Evolutionary conservation across 1,140 invertebrate genomes (phyloP).

Genomic region (Elymnias hypermnestra): DNA sequence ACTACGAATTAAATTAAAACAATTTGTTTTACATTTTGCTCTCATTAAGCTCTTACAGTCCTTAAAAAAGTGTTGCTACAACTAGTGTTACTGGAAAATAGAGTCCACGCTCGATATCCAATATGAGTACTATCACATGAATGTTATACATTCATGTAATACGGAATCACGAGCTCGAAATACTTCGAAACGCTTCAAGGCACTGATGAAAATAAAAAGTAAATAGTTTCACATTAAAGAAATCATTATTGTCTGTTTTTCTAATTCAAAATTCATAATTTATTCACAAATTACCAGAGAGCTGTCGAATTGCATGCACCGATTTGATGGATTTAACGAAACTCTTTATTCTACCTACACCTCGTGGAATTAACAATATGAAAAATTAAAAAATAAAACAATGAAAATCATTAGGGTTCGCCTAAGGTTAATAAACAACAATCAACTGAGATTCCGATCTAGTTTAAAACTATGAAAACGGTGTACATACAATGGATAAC

Average conservation of each 20-base stretch:
- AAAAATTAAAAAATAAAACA: not conserved
- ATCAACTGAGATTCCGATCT: constrained; percentile 14
- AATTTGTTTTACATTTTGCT: constrained; percentile 23
- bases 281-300: too few relatives aligned
- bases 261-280: too few relatives aligned
- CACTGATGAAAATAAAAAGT: too few relatives aligned
- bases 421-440: not conserved
- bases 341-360: too few relatives aligned
- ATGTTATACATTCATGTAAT: constrained; percentile 34
- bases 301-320: too few relatives aligned
- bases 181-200: constrained; percentile 39
- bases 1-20: constrained; percentile 33
- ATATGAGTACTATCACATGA: constrained; percentile 21
- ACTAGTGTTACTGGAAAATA: constrained; percentile 24
- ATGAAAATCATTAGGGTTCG: not conserved
- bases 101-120: constrained; percentile 18
- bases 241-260: constrained; percentile 2
- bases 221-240: not conserved
- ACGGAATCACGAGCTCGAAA: constrained; percentile 26
- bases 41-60: constrained; percentile 26
- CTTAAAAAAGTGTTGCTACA: constrained; percentile 13
- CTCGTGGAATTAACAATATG: too few relatives aligned
- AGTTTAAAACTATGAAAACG: constrained; percentile 12
- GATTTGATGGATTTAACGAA: not conserved
- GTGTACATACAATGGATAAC: constrained; percentile 11